phyloP scores from a whole-genome alignment of 1,140 invertebrate genomes.

The Coptotermes formosanus region DNA sequence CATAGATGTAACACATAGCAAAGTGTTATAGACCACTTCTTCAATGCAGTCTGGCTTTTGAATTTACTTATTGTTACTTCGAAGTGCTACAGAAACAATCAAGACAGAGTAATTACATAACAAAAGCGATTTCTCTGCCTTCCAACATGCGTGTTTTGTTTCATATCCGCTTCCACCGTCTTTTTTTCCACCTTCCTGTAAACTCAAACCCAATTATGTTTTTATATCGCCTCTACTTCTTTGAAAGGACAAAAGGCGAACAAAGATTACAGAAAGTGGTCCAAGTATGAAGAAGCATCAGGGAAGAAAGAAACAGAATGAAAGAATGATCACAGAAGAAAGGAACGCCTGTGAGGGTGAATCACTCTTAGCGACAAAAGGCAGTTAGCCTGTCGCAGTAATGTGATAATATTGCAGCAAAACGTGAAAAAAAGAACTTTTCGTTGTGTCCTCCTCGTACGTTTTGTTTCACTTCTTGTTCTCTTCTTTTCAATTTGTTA shows the following conservation, averaged over 20 bases:
- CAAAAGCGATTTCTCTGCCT: neutral
- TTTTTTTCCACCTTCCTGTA: neutral
- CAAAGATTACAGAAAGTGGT: neutral
- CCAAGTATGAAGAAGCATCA: neutral
- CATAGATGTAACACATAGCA: no score
- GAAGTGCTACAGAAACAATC: neutral
- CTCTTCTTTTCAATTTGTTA: neutral
- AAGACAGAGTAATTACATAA: neutral
- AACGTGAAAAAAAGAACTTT: neutral
- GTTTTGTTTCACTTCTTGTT: neutral
- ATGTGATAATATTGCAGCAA: neutral
- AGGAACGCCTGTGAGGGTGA: neutral
- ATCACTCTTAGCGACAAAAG: slow-evolving; percentile 15
- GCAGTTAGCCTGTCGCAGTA: neutral
- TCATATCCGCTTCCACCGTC: neutral
- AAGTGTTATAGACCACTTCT: no score
- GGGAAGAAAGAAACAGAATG: neutral
- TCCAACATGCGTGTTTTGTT: neutral
- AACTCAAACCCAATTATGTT: neutral
- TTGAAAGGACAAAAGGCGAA: neutral
- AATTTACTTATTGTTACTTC: no score
- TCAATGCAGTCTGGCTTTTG: no score
- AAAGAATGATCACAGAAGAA: neutral
- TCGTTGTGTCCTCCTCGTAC: neutral
- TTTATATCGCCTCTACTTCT: neutral